These are phyloP conservation scores for Phataginus tetradactyla DNA, from an alignment of 2,797 vertebrate genomes.

Conservation along the genomic window DNA sequence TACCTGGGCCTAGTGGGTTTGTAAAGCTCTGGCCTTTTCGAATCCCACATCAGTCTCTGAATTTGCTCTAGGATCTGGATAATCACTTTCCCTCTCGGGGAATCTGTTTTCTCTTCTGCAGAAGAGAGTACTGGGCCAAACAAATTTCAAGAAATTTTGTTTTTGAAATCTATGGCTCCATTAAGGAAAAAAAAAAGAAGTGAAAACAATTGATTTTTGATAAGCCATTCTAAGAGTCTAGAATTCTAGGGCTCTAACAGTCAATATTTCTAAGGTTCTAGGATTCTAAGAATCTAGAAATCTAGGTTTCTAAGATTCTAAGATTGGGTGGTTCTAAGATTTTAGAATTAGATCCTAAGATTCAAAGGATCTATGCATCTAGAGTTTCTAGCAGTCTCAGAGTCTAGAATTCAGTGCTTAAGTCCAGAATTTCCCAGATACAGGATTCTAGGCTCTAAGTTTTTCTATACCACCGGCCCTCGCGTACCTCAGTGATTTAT, in stretches of 20 bases:
- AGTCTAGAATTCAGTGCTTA: neutral
- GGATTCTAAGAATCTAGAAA: constrained; percentile 19
- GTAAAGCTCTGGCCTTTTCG: neutral
- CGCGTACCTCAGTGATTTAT: neutral
- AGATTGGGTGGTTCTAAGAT: neutral
- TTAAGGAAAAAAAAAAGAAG: neutral
- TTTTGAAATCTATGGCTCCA: neutral
- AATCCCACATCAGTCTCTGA: neutral
- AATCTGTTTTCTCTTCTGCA: neutral
- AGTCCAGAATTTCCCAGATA: neutral
- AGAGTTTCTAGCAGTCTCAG: neutral
- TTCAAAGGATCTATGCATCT: neutral
- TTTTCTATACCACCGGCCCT: neutral
- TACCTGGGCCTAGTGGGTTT: neutral
- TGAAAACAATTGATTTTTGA: neutral
- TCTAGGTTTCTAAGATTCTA: neutral
- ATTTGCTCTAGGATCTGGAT: neutral
- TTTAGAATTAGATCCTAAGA: neutral
- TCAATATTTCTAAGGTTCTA: neutral
- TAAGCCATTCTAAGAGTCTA: constrained; percentile 8
- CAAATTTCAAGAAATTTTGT: neutral
- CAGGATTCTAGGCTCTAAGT: neutral
- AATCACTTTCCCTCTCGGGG: neutral
- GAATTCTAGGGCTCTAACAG: neutral
- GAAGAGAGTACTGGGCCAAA: neutral